phyloP scores from a whole-genome alignment of 1,140 invertebrate species.

The Euura saliciscinereae region DNA sequence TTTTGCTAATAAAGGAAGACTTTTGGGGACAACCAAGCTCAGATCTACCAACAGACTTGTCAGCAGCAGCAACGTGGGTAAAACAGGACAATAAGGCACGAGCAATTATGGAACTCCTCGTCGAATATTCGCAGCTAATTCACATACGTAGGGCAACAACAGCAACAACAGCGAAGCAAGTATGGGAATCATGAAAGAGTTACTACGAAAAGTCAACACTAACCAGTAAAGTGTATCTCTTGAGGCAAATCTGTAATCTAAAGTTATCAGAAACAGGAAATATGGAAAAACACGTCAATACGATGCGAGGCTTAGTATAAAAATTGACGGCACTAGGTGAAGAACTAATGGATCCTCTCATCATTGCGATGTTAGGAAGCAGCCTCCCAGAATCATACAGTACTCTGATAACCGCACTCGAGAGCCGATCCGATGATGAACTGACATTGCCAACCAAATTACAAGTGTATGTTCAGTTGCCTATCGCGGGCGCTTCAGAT shows the following conservation, averaged over 20 bases:
- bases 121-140: constrained; percentile 25
- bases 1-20: constrained; percentile 28
- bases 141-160: constrained; percentile 14
- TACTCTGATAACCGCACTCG: constrained; percentile 21
- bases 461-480: no score
- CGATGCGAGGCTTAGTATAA: constrained; percentile 17
- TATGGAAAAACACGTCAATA: constrained; percentile 23
- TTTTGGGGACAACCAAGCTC: constrained; percentile 23
- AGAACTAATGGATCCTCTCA: constrained; percentile 10
- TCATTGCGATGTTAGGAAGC: constrained; percentile 15
- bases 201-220: constrained; percentile 19
- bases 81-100: constrained; percentile 20
- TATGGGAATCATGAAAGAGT: constrained; percentile 13
- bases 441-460: no score
- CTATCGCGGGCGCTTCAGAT: no score
- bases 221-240: constrained; percentile 14
- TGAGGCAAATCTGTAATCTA: constrained; percentile 13
- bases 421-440: constrained; percentile 11
- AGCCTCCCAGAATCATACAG: constrained; percentile 18
- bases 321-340: constrained; percentile 20
- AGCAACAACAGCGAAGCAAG: not conserved
- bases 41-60: not conserved
- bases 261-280: not conserved
- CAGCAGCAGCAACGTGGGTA: not conserved
- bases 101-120: constrained; percentile 21